Evolutionary conservation across 1,140 invertebrate species (phyloP).

Genomic region (Drosophila equinoxialis): DNA sequence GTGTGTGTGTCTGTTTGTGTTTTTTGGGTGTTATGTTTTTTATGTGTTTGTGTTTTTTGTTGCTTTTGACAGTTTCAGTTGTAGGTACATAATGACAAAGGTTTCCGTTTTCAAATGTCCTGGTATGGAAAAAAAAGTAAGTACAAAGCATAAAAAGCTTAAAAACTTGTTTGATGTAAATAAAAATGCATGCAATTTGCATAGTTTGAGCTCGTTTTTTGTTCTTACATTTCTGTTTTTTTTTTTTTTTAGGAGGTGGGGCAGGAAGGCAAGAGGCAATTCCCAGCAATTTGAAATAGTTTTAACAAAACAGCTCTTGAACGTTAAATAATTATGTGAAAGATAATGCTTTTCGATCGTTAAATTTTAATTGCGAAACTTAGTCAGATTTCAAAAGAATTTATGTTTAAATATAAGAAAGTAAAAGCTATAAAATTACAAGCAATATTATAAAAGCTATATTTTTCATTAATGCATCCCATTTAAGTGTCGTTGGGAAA

Average conservation of each 20-base stretch:
- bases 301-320: not conserved
- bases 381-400: no score
- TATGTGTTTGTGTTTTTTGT: constrained; percentile 30
- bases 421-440: not conserved
- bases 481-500: no score
- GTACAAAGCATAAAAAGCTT: constrained; percentile 43
- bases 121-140: constrained; percentile 23
- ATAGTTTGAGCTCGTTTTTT: constrained; percentile 44
- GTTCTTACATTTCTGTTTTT: not conserved
- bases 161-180: constrained; percentile 64
- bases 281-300: not conserved
- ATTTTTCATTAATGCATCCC: no score
- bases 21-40: constrained; percentile 39
- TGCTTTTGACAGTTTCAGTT: constrained; percentile 51
- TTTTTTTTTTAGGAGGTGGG: not conserved
- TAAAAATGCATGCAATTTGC: constrained; percentile 59
- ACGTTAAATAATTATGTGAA: no score
- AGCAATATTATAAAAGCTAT: no score
- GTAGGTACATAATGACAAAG: constrained; percentile 71
- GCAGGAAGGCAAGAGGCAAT: not conserved
- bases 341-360: no score
- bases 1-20: not conserved
- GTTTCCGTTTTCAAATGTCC: constrained; percentile 68
- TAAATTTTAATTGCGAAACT: no score
- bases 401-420: no score